Evolutionary conservation across 2,113 vertebrate genomes (phyloP).

Genomic region (Piaya cayana): DNA sequence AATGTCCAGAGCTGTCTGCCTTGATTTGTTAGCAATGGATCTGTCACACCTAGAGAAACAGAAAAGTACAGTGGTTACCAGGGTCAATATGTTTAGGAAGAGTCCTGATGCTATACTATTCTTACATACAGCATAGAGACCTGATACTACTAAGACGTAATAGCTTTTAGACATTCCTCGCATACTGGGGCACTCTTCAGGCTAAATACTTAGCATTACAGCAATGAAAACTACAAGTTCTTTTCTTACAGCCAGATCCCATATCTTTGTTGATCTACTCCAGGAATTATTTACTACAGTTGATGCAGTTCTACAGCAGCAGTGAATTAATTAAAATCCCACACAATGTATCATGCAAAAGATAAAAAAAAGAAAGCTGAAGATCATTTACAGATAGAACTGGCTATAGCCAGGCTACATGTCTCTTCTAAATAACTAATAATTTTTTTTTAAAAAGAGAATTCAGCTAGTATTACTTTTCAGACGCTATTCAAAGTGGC

Average conservation of each 20-base stretch:
- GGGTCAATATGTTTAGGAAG: background rate
- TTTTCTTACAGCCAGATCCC: background rate
- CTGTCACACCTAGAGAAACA: constrained; percentile 81
- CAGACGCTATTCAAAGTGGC: background rate
- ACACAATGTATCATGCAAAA: background rate
- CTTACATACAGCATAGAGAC: background rate
- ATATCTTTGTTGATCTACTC: background rate
- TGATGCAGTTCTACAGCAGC: background rate
- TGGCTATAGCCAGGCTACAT: background rate
- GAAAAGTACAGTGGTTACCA: background rate
- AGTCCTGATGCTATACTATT: background rate
- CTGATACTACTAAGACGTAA: background rate
- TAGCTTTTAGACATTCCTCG: background rate
- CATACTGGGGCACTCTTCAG: background rate
- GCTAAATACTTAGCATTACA: background rate
- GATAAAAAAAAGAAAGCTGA: background rate
- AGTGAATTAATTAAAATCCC: background rate
- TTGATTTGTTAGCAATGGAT: constrained; percentile 82
- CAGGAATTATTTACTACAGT: background rate
- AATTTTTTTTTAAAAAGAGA: background rate
- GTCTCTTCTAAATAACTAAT: background rate
- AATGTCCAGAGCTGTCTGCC: constrained; percentile 89
- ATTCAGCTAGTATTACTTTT: background rate
- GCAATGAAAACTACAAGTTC: background rate
- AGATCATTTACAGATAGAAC: background rate